phyloP scores from a whole-genome alignment of 1,140 invertebrate species.

The Philopotamus ludificatus region DNA sequence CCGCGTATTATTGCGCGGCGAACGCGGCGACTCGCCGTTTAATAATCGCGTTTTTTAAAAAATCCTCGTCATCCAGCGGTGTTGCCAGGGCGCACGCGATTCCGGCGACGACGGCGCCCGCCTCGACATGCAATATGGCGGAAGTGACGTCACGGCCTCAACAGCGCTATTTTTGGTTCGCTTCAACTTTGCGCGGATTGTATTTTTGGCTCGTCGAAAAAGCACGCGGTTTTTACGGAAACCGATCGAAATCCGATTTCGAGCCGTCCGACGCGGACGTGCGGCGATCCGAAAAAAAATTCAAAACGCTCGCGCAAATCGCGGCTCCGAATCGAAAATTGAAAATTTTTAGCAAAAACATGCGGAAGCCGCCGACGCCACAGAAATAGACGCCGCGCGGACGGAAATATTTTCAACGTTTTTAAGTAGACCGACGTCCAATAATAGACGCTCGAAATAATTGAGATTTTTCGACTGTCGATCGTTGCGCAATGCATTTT shows the following conservation, averaged over 20 bases:
- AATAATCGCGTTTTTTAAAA: too few relatives aligned
- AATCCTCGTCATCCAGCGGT: too few relatives aligned
- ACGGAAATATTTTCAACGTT: background rate
- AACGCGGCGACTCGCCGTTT: too few relatives aligned
- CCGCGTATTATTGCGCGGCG: background rate
- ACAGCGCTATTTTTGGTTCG: conserved; percentile 42
- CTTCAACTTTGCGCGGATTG: conserved; percentile 31
- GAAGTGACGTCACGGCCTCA: conserved; percentile 33
- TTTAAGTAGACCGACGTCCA: background rate
- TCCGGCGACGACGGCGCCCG: background rate
- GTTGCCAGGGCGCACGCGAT: too few relatives aligned
- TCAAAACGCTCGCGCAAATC: background rate
- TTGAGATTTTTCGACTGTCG: too few relatives aligned
- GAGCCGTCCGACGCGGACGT: too few relatives aligned
- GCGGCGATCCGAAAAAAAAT: too few relatives aligned
- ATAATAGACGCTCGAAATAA: background rate
- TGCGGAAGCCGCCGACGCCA: background rate
- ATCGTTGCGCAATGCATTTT: too few relatives aligned
- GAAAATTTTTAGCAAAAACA: too few relatives aligned
- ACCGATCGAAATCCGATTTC: too few relatives aligned
- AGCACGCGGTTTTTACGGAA: conserved; percentile 39
- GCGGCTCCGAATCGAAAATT: background rate
- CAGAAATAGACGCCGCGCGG: background rate
- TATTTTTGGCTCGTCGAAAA: conserved; percentile 39
- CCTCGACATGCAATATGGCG: conserved; percentile 36